Conservation (phyloP, 35 echinoderm and acorn worm genomes). For the Apostichopus parvimensis region DNA sequence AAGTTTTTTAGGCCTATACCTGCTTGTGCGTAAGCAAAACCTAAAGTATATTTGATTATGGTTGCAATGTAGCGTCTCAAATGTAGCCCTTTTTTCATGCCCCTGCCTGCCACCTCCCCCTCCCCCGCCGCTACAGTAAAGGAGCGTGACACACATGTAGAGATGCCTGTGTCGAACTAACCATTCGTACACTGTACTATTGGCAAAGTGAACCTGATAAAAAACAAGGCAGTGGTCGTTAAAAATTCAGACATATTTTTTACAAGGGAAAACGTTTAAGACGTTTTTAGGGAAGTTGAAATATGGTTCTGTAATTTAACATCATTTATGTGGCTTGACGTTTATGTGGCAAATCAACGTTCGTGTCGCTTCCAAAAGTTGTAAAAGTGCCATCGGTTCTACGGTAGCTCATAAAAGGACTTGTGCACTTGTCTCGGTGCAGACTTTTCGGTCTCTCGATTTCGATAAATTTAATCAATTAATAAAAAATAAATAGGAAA, state of each 20-base stretch:
- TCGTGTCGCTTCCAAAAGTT: neutral
- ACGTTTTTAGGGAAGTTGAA: slow-evolving; percentile 2
- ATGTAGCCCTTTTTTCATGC: too few species aligned
- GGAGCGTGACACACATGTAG: neutral
- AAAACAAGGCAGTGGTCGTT: neutral
- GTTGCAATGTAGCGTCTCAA: too few species aligned
- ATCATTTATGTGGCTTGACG: slow-evolving; percentile 30
- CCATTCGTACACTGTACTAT: neutral
- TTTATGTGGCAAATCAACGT: slow-evolving; percentile 2
- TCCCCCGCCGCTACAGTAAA: too few species aligned
- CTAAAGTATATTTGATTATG: too few species aligned
- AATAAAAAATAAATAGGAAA: too few species aligned
- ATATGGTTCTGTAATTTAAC: slow-evolving; percentile 29
- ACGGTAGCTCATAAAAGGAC: neutral
- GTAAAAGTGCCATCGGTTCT: neutral
- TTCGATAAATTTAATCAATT: too few species aligned
- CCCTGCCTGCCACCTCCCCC: too few species aligned
- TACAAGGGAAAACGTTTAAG: neutral
- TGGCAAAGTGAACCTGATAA: neutral
- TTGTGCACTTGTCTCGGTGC: too few species aligned
- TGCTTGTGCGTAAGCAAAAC: too few species aligned
- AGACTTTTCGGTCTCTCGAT: too few species aligned
- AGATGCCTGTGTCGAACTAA: neutral
- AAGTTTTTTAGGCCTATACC: too few species aligned
- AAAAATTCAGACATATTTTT: neutral